Base-by-base conservation (phyloP, 1,140 invertebrate species). In the Drosophila pallidifrons region DNA sequence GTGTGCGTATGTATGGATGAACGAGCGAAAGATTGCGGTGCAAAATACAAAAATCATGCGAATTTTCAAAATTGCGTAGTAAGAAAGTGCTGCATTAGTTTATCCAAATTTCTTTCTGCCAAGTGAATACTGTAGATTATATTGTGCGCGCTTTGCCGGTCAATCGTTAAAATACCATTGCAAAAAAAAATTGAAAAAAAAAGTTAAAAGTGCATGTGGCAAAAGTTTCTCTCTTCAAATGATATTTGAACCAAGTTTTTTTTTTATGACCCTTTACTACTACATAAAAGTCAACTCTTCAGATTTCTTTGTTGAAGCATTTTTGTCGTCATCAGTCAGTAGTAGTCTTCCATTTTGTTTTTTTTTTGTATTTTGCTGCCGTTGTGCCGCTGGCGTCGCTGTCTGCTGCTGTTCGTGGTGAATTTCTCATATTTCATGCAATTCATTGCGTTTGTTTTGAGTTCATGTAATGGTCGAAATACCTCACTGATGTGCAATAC, bases 11-110 rank as follows among this genome's bases (percentile, higher is more conserved):
- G 67, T 67, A 51, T 74, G 70, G 59, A 58, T 47, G 20, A 51
- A 70, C 51, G 20, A 51, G 63, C 51, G 63, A 59, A 68, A 89
- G 78, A 88, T 89, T 89, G 83, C 85, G 85, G 85, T 89, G 85
- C 85, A 88, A 88, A 88, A 88, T 88, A 88, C 85, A 83, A 88
- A 87, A 85, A 83, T 79, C 77, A 85, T 88, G 81, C 85, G 81
- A 88, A 88, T 76, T 89, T 81, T 81, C 46, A 85, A 89, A 85
- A 88, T 89, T 88, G 85, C 85, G 85, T 88, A 81, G 74, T 88
- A 79, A 61, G 57, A 71, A 80, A 88, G 10, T 38, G 35, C 67
- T 57, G 11, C 15, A 71, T n/a, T 55, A 55, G 15, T 65, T 65
- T 76, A 65, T 66, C 73, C 35, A 47, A 47, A 57, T 16, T 32